A percentile compares a stretch with the other conserved stretches of the same genome.
Evolutionary conservation across 2,797 vertebrate species (phyloP).

Genomic region (Hylomyscus alleni): DNA sequence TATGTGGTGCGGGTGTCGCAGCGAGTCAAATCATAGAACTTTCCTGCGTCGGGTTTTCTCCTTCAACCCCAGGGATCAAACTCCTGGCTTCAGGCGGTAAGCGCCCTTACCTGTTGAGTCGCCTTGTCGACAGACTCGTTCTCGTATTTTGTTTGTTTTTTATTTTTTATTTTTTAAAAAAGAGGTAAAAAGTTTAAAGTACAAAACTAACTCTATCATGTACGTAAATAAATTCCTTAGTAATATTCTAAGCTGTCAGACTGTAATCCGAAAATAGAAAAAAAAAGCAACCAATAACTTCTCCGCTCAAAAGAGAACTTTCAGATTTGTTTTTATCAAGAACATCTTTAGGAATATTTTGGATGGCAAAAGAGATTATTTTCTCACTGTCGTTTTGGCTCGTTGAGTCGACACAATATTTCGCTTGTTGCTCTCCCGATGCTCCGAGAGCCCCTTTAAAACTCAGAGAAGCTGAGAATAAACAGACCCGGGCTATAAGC

Average conservation of each 20-base stretch:
- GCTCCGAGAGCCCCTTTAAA: background rate
- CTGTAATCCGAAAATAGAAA: background rate
- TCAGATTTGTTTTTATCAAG: conserved; percentile 19
- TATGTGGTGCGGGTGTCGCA: background rate
- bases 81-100: background rate
- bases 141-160: background rate
- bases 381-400: background rate
- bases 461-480: background rate
- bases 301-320: background rate
- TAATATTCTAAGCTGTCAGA: background rate
- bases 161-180: background rate
- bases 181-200: background rate
- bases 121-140: background rate
- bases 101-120: background rate
- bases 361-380: background rate
- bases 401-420: background rate
- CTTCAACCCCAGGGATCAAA: background rate
- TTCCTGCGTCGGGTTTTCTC: background rate
- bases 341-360: conserved; percentile 22
- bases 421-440: background rate
- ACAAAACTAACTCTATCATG: background rate
- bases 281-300: too few species aligned
- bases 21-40: background rate
- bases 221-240: conserved; percentile 12
- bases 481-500: background rate